Conservation (phyloP, 2,888 invertebrate species). For the Leptinotarsa rubiginosa region DNA sequence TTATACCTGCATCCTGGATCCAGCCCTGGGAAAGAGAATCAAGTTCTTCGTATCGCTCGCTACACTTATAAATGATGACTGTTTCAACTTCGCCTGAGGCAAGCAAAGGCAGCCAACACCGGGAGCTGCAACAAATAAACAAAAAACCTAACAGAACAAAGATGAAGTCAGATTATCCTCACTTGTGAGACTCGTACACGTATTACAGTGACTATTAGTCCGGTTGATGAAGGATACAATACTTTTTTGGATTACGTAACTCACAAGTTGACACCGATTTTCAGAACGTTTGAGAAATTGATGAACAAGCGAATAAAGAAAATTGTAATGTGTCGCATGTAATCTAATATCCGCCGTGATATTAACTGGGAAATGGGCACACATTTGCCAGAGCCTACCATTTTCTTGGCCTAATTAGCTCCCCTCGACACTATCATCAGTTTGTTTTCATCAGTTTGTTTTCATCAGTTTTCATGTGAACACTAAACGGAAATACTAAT, state of each 20-base stretch:
- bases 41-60: slow-evolving; percentile 64
- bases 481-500: too few species aligned
- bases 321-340: too few species aligned
- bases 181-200: slow-evolving; percentile 56
- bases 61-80: slow-evolving; percentile 65
- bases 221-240: slow-evolving; percentile 20
- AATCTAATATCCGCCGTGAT: too few species aligned
- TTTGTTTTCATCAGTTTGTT: too few species aligned
- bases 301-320: not conserved
- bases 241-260: not conserved
- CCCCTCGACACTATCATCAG: too few species aligned
- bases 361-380: too few species aligned
- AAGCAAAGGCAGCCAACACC: slow-evolving; percentile 64
- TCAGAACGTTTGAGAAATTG: not conserved
- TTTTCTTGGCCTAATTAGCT: too few species aligned
- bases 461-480: too few species aligned
- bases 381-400: too few species aligned
- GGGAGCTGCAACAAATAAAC: slow-evolving; percentile 66
- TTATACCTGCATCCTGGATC: not conserved
- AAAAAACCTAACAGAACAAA: slow-evolving; percentile 64
- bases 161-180: slow-evolving; percentile 65
- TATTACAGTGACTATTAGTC: slow-evolving; percentile 35
- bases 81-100: slow-evolving; percentile 62
- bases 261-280: not conserved
- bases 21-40: slow-evolving; percentile 53